Evolutionary conservation across 2,888 invertebrate species (phyloP), one percentile per base, ranked within the genome.

Genomic region (Erebia ligea): DNA sequence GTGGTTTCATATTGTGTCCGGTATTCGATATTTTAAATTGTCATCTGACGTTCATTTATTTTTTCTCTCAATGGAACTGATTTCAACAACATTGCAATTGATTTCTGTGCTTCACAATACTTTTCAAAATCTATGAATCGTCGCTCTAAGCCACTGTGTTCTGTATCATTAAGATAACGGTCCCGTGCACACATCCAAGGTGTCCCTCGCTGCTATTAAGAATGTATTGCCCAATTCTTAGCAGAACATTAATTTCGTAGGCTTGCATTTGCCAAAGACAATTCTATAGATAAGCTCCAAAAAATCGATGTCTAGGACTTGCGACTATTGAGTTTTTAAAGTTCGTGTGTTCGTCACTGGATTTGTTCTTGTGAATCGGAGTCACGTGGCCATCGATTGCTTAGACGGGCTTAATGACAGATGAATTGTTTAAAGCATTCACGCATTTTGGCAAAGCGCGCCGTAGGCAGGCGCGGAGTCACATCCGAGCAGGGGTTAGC

Each of bases 401-500:
- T 45, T n/a, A 77, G 76, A 75, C 73, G 81, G 71, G 82, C 84
- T 86, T 86, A 88, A 88, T 87, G 84, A 86, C 81, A 84, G 87
- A 88, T 88, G 86, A 90, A 90, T 88, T 88, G 87, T 88, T 79
- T 88, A 87, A 88, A 86, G 82, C 83, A 81, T 86, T 81, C 83
- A 86, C 81, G 83, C 85, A 84, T 88, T 91, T 90, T 81, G 89
- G 89, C 85, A 88, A 84, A 84, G 83, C 85, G 88, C 86, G 90
- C 86, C 84, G 80, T 79, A 78, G 83, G 85, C 83, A 85, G 86
- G 86, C 81, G 82, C 79, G 82, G 85, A 84, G 84, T 82, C 68
- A 70, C 70, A 67, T 59, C 68, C 57, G 66, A 71, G 76, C 66
- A 72, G 78, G 74, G 74, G 74, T 70, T 76, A 71, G 68, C 71